phyloP scores from a whole-genome alignment of 2,113 vertebrate genomes.

The Andinoacara biseriatus region DNA sequence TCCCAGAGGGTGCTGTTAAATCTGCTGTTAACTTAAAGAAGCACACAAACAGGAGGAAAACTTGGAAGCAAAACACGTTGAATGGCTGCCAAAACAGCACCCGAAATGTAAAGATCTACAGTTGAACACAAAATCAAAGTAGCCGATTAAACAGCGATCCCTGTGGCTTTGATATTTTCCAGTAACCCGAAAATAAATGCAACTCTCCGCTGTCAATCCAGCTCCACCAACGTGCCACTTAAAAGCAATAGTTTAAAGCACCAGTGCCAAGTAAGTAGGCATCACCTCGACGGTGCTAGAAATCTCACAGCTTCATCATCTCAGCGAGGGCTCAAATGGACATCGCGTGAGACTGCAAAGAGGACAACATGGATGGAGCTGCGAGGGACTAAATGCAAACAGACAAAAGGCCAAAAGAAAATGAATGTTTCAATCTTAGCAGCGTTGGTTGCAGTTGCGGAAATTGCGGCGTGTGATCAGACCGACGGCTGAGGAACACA shows the following conservation, averaged over 20 bases:
- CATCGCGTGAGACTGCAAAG: conserved; percentile 38
- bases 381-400: neutral
- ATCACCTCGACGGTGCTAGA: conserved; percentile 66
- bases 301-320: conserved; percentile 50
- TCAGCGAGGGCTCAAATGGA: conserved; percentile 40
- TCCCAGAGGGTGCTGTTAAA: neutral
- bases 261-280: conserved; percentile 12
- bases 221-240: conserved; percentile 7
- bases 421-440: neutral
- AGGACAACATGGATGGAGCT: conserved; percentile 13
- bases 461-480: neutral
- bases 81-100: conserved; percentile 25
- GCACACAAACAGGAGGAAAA: conserved; percentile 9
- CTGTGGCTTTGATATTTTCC: conserved; percentile 37
- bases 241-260: conserved; percentile 35
- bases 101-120: conserved; percentile 16
- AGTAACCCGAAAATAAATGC: conserved; percentile 59
- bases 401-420: neutral
- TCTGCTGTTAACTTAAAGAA: neutral
- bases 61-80: neutral
- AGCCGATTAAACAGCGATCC: conserved; percentile 42
- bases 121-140: conserved; percentile 2
- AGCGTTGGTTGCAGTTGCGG: neutral
- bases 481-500: neutral
- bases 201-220: conserved; percentile 53